phyloP scores from a whole-genome alignment of 2,888 invertebrate genomes.

The Cosmia pyralina region DNA sequence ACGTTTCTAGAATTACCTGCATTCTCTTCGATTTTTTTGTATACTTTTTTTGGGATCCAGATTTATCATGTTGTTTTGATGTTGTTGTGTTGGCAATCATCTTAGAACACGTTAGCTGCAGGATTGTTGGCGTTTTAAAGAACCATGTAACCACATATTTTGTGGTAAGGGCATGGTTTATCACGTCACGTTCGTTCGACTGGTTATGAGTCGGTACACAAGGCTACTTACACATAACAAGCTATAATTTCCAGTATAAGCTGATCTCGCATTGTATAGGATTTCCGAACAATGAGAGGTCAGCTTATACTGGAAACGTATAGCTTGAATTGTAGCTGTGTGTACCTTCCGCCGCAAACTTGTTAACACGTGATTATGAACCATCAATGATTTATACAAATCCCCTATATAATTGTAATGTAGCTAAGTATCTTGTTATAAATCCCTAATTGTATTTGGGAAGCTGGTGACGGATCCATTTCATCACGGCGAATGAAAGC shows the following conservation, averaged over 20 bases:
- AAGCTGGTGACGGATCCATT: constrained; percentile 53
- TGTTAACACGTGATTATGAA: constrained; percentile 38
- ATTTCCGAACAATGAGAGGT: no score
- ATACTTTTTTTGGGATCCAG: constrained; percentile 65
- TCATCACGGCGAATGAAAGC: constrained; percentile 48
- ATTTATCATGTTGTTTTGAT: constrained; percentile 62
- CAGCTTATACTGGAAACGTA: no score
- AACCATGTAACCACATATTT: not conserved
- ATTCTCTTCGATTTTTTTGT: not conserved
- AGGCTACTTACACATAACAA: no score
- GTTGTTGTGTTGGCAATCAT: constrained; percentile 29
- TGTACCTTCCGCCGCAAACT: constrained; percentile 16
- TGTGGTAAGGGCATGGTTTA: not conserved
- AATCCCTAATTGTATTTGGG: constrained; percentile 37
- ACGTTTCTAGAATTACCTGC: not conserved
- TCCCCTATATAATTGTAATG: constrained; percentile 28
- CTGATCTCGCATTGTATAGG: no score
- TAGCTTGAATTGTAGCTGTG: no score
- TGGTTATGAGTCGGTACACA: not conserved
- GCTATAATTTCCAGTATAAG: no score
- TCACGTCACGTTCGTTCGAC: not conserved
- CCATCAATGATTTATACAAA: constrained; percentile 49
- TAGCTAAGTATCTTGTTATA: constrained; percentile 33
- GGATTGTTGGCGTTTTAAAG: constrained; percentile 2
- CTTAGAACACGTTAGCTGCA: constrained; percentile 32